phyloP scores from a whole-genome alignment of 2,888 invertebrate genomes.

The Cotesia congregata region DNA sequence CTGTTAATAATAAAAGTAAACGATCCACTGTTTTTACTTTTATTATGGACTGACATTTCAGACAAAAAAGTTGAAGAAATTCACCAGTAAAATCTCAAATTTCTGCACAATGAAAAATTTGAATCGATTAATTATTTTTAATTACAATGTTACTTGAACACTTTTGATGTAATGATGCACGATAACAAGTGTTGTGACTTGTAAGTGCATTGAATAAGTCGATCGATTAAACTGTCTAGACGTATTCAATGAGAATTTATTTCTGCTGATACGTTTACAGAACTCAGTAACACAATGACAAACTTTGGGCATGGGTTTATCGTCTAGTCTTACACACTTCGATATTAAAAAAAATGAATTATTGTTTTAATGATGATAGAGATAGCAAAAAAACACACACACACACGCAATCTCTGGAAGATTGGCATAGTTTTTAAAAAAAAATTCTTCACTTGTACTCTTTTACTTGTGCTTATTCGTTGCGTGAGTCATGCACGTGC shows the following conservation, averaged over 20 bases:
- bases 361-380: background rate
- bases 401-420: background rate
- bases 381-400: background rate
- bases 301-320: background rate
- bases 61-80: conserved; percentile 1
- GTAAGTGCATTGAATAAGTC: conserved; percentile 1
- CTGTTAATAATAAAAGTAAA: conserved; percentile 27
- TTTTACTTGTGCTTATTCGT: background rate
- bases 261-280: conserved; percentile 14
- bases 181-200: background rate
- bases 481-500: background rate
- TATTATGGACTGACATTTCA: background rate
- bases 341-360: no score
- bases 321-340: no score
- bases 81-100: background rate
- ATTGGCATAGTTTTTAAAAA: background rate
- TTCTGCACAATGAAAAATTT: background rate
- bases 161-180: background rate
- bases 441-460: background rate
- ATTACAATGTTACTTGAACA: background rate
- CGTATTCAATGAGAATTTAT: conserved; percentile 2
- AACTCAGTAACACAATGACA: background rate
- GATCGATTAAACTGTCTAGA: conserved; percentile 37
- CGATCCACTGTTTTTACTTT: background rate
- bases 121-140: background rate